These are phyloP conservation scores for Rotaria socialis DNA, from an alignment of 2,888 invertebrate genomes.

Conservation along the genomic window DNA sequence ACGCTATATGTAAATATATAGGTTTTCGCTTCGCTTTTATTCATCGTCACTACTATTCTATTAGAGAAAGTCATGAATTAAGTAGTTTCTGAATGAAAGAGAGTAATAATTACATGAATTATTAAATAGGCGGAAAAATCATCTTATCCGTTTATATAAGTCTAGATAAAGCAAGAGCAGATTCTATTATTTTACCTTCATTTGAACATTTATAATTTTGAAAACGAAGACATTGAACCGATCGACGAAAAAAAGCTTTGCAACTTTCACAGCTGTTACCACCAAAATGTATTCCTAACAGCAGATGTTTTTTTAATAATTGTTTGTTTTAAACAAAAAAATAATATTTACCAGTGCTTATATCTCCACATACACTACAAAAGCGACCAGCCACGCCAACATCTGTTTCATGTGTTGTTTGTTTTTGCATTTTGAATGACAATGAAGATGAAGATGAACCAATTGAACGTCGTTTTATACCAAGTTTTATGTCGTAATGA, in stretches of 20 bases:
- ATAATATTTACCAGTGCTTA: background rate
- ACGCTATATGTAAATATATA: too few relatives aligned
- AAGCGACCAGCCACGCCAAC: background rate
- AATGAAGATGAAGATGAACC: background rate
- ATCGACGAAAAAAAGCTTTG: slow-evolving; percentile 46
- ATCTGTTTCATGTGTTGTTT: background rate
- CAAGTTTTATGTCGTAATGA: background rate
- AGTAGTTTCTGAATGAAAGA: too few relatives aligned
- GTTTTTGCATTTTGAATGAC: background rate
- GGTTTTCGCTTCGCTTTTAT: too few relatives aligned
- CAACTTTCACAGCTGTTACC: slow-evolving; percentile 45
- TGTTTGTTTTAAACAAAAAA: background rate
- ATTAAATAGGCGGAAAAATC: too few relatives aligned
- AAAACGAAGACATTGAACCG: slow-evolving; percentile 43
- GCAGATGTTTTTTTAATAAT: too few relatives aligned
- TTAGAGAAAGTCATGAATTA: too few relatives aligned
- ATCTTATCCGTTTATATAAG: too few relatives aligned
- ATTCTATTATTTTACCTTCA: background rate
- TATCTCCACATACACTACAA: background rate
- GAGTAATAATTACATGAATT: too few relatives aligned
- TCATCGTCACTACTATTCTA: too few relatives aligned
- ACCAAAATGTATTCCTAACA: slow-evolving; percentile 41
- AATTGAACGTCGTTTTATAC: background rate
- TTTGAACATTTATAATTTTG: slow-evolving; percentile 45
- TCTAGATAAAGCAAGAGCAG: too few relatives aligned